Conservation (phyloP, 2,888 invertebrate species). For the Augiades crinisus region DNA sequence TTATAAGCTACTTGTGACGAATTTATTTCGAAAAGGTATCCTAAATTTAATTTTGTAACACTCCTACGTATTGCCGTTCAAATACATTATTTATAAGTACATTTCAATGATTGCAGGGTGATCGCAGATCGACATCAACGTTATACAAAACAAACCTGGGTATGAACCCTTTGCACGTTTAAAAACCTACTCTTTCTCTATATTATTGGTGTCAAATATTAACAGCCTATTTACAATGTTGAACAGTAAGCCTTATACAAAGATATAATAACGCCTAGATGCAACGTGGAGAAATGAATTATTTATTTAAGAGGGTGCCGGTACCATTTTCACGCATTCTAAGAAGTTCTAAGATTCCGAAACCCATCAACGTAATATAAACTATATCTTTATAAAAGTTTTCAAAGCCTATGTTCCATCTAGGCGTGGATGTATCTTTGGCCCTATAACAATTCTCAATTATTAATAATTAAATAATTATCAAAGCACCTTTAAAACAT, state of each 20-base stretch:
- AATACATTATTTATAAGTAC: neutral
- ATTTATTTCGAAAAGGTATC: slow-evolving; percentile 13
- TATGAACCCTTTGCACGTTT: neutral
- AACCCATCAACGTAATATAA: no score
- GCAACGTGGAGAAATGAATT: no score
- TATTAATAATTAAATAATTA: slow-evolving; percentile 15
- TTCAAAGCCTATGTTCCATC: no score
- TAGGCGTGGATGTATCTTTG: no score
- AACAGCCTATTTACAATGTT: slow-evolving; percentile 20
- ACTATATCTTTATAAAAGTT: no score
- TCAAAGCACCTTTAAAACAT: slow-evolving; percentile 23
- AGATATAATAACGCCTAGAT: no score
- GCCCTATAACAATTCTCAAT: slow-evolving; percentile 18
- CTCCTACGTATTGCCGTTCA: neutral
- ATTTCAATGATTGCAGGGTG: slow-evolving; percentile 1
- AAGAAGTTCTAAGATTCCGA: no score
- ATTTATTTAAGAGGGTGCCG: no score
- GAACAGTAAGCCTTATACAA: slow-evolving; percentile 18
- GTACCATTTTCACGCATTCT: no score
- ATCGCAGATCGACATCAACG: neutral
- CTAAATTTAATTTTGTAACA: slow-evolving; percentile 3
- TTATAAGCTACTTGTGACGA: slow-evolving; percentile 18
- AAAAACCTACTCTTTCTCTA: neutral
- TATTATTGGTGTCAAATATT: slow-evolving; percentile 1
- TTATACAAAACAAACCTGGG: neutral